Base-by-base conservation (phyloP, 2,797 vertebrate genomes). In the Liparis tanakae region DNA sequence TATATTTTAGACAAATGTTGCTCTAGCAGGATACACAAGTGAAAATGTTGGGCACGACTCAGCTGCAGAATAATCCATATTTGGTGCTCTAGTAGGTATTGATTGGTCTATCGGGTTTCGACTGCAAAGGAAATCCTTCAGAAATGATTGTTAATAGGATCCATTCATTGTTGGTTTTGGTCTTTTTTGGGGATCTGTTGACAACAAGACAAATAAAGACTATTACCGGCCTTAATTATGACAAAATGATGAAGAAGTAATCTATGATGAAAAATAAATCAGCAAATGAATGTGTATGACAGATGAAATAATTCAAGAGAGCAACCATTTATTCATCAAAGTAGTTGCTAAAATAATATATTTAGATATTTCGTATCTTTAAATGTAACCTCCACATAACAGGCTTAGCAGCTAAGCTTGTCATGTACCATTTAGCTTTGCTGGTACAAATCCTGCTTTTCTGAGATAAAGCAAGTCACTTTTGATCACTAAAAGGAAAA, bases 341-440 rank as follows among this genome's bases (percentile, higher is more conserved):
- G 6, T 10, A 55, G 51, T 43, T 34, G 17, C 41, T 60, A 30
- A 55, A 64, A 68, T 53, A 12, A n/a, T 2, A 36, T 5, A 7
- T 37, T 14, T 51, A 17, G 4, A 56, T 59, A 54, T 46, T 53
- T 30, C 56, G 46, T 33, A 22, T 73, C 6, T 20, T 58, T 67
- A 67, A 74, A 78, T 78, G 22, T 50, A 65, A 65, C 62, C 51
- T 34, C 61, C 68, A 76, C 44, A 8, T 64, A 70, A 76, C 65
- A 81, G 74, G 74, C 67, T 74, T 76, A 46, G 50, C 57, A 62
- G 67, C 54, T 74, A n/a, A 72, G 60, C 72, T 58, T 67, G 61
- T 78, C 69, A 78, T 60, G 71, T 65, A 63, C 53, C 51, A 17
- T 36, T 50, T 60, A 80, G 55, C 39, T 51, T 58, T 22, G 41